Conservation (phyloP, 2,797 vertebrate species). For the Clarias platycephalus region DNA sequence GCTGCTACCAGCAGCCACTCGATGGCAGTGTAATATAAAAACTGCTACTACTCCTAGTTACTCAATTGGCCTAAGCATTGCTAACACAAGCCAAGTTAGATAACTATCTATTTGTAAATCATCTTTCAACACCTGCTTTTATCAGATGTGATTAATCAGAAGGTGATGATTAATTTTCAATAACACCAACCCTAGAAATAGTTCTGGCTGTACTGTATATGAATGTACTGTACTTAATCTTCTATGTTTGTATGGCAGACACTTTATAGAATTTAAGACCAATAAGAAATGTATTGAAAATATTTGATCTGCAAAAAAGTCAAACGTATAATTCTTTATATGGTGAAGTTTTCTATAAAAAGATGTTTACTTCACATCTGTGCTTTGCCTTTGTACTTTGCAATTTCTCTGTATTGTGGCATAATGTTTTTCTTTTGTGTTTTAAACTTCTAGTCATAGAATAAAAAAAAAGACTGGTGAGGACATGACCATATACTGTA, state of each 20-base stretch:
- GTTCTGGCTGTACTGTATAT: not conserved
- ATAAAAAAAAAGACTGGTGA: not conserved
- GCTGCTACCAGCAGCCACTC: not conserved
- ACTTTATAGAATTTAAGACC: not conserved
- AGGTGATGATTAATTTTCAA: not conserved
- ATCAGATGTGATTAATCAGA: not conserved
- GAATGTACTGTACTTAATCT: not conserved
- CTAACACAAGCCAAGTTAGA: not conserved
- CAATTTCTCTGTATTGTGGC: not conserved
- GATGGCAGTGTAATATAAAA: constrained; percentile 8
- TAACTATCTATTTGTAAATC: not conserved
- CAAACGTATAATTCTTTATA: not conserved
- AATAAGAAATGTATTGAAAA: not conserved
- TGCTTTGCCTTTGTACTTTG: not conserved
- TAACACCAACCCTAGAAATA: not conserved
- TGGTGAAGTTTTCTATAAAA: not conserved
- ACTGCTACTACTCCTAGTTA: not conserved
- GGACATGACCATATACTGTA: not conserved
- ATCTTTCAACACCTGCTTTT: not conserved
- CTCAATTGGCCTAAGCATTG: not conserved
- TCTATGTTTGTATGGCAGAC: not conserved
- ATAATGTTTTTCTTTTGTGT: not conserved
- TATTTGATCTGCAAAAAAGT: not conserved
- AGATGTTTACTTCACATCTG: not conserved
- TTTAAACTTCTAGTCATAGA: not conserved